phyloP scores from a whole-genome alignment of 2,113 vertebrate species.

The Pedetes capensis region DNA sequence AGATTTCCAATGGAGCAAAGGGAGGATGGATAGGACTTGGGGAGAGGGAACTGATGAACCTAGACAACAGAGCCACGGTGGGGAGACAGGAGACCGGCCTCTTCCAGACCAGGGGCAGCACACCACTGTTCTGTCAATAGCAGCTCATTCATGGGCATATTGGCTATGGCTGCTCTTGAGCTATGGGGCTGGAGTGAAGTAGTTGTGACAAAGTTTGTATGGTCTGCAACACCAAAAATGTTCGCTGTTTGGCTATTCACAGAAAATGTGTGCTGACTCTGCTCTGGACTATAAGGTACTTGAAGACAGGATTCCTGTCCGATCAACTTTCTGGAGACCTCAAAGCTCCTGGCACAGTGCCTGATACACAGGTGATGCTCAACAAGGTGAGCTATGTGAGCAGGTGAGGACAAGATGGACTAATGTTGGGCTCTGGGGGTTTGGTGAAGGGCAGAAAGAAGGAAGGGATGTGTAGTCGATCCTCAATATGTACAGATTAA shows the following conservation, averaged over 20 bases:
- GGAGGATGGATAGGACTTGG: neutral
- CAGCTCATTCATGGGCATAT: neutral
- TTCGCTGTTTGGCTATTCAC: too few relatives aligned
- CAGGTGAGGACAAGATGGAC: neutral
- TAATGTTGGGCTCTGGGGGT: neutral
- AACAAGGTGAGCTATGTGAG: neutral
- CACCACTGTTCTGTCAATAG: too few relatives aligned
- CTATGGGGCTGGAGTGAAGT: neutral
- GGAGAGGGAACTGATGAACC: neutral
- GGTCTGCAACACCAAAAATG: too few relatives aligned
- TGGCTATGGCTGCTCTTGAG: neutral
- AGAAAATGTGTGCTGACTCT: neutral
- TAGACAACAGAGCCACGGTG: too few relatives aligned
- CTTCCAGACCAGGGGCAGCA: neutral
- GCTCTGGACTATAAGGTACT: neutral
- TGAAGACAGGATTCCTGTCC: neutral
- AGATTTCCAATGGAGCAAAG: neutral
- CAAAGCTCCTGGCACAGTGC: neutral
- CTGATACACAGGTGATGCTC: neutral
- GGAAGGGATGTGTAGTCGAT: rapidly evolving
- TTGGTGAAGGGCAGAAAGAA: neutral
- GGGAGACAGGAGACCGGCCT: neutral
- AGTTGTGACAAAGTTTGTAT: neutral
- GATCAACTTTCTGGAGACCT: neutral
- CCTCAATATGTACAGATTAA: too few relatives aligned